A percentile compares a stretch with the other conserved stretches of the same genome.
phyloP scores from a whole-genome alignment of 2,797 vertebrate species.

The Huso huso region DNA sequence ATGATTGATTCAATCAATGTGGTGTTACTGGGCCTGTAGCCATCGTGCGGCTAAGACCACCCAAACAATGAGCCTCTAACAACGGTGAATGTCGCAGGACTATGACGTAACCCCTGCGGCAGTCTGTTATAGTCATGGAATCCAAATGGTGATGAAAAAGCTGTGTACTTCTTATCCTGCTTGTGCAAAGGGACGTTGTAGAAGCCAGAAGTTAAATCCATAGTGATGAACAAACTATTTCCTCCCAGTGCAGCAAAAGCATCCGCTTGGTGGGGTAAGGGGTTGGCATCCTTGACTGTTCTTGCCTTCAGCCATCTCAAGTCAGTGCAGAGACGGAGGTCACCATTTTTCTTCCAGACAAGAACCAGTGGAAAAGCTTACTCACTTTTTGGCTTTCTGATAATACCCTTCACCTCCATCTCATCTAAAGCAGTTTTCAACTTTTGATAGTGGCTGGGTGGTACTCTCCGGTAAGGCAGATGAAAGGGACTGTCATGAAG shows the following conservation, averaged over 20 bases:
- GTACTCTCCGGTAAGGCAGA: conserved; percentile 16
- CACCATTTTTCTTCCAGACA: conserved; percentile 16
- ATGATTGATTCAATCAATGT: too few relatives aligned
- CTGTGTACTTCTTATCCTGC: conserved; percentile 17
- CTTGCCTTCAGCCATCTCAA: conserved; percentile 24
- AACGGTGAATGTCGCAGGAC: conserved; percentile 18
- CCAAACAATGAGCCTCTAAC: too few relatives aligned
- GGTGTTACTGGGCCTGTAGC: too few relatives aligned
- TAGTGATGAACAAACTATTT: background rate
- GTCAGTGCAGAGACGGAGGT: conserved; percentile 19
- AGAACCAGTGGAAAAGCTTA: conserved; percentile 17
- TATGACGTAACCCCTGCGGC: conserved; percentile 23
- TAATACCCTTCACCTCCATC: conserved; percentile 23
- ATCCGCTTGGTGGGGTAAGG: conserved; percentile 15
- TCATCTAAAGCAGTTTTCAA: conserved; percentile 16
- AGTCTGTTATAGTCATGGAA: conserved; percentile 11
- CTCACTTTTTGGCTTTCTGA: conserved; percentile 21
- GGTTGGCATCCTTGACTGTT: conserved; percentile 19
- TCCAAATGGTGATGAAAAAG: conserved; percentile 11
- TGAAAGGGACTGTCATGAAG: conserved; percentile 21
- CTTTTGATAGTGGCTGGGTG: conserved; percentile 23
- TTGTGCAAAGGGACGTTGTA: conserved; percentile 13
- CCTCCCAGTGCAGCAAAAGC: conserved; percentile 3
- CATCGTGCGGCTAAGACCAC: too few relatives aligned
- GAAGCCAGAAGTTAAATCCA: conserved; percentile 3